Evolutionary conservation across 2,797 vertebrate genomes (phyloP).

Genomic region (Brachyalestes nurse): DNA sequence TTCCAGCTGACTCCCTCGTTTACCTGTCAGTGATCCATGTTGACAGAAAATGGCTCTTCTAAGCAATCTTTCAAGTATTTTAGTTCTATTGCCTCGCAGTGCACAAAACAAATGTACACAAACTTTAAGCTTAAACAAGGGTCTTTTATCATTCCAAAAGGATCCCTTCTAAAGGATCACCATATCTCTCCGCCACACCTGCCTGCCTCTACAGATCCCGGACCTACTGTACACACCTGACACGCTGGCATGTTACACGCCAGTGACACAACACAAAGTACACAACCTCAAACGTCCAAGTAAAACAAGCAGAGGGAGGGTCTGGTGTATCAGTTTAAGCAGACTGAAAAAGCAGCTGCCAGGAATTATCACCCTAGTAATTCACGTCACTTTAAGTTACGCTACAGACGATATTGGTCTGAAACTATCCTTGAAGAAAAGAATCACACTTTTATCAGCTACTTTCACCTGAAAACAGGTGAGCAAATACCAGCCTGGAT

Average conservation of each 20-base stretch:
- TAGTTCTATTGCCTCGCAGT: neutral
- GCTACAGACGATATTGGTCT: neutral
- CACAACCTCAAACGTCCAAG: neutral
- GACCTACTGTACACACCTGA: constrained; percentile 19
- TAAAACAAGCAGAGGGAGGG: neutral
- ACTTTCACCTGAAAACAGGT: neutral
- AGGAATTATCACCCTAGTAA: neutral
- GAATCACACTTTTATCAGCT: neutral
- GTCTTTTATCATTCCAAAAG: neutral
- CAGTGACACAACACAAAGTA: neutral
- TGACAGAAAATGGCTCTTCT: neutral
- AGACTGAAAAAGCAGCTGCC: neutral
- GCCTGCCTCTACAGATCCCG: neutral
- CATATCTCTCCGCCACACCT: constrained; percentile 7
- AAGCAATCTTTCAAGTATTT: neutral
- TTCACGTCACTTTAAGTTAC: neutral
- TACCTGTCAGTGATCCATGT: constrained; percentile 6
- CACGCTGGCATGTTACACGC: constrained; percentile 9
- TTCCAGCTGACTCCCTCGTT: neutral
- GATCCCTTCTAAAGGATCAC: neutral
- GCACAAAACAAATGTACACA: neutral
- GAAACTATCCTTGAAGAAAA: neutral
- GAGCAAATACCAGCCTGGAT: neutral
- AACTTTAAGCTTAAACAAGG: neutral
- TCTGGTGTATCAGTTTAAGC: neutral